A percentile compares a stretch with the other conserved stretches of the same genome.
These are phyloP conservation scores for Mesaphorura yosii DNA, from an alignment of 1,140 invertebrate species.

Conservation along the genomic window DNA sequence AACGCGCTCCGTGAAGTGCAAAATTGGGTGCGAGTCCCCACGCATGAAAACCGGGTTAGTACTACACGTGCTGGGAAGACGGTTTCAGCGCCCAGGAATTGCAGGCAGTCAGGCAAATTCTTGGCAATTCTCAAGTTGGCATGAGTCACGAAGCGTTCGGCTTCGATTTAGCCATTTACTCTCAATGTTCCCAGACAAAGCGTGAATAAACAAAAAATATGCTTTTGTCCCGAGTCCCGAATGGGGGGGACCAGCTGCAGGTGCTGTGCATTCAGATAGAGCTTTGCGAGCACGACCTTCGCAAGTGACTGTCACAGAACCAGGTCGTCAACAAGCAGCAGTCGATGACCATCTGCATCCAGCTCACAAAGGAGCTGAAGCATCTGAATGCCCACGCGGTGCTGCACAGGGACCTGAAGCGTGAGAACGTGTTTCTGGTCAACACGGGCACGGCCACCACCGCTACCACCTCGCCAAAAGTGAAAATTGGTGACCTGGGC, in stretches of 20 bases:
- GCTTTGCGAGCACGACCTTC: slow-evolving; percentile 1
- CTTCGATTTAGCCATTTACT: too few species aligned
- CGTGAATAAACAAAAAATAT: too few species aligned
- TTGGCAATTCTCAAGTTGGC: too few species aligned
- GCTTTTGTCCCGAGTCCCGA: neutral
- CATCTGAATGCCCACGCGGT: neutral
- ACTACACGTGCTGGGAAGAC: slow-evolving; percentile 4
- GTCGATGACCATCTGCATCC: neutral
- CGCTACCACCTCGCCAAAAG: too few species aligned
- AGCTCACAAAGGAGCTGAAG: neutral
- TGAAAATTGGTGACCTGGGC: too few species aligned
- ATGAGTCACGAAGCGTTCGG: too few species aligned
- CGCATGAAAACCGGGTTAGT: neutral
- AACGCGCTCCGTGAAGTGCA: neutral
- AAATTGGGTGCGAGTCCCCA: neutral
- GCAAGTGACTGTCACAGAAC: neutral
- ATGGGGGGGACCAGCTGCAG: neutral
- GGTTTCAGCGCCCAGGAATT: too few species aligned
- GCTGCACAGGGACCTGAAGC: slow-evolving; percentile 4
- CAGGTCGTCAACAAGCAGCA: neutral
- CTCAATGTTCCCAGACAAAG: too few species aligned
- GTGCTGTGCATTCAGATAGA: slow-evolving; percentile 9
- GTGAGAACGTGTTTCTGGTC: slow-evolving; percentile 2
- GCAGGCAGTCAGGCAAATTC: too few species aligned
- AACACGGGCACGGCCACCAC: too few species aligned